These are phyloP conservation scores for Aulostomus chinensis DNA, from an alignment of 2,797 vertebrate genomes.

Conservation along the genomic window DNA sequence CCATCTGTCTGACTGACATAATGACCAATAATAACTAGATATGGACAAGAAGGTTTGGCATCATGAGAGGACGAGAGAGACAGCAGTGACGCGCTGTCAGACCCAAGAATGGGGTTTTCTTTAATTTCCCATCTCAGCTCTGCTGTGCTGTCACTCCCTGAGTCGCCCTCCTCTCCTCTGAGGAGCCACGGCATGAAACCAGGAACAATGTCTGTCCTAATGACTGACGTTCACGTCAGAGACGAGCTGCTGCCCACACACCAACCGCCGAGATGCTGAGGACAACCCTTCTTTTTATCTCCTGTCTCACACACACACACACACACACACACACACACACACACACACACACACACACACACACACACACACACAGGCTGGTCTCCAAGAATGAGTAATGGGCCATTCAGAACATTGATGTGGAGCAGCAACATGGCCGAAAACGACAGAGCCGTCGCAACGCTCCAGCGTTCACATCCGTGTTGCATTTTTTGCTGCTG, in stretches of 20 bases:
- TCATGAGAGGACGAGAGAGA: neutral
- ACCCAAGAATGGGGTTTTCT: no score
- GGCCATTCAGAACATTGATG: conserved; percentile 43
- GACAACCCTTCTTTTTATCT: conserved; percentile 9
- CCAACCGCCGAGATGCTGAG: conserved; percentile 4
- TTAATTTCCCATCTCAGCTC: no score
- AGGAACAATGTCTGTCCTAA: conserved; percentile 7
- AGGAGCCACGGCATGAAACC: no score
- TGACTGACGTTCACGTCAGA: no score
- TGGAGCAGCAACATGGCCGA: conserved; percentile 45
- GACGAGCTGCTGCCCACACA: conserved; percentile 11
- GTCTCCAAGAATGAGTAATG: conserved; percentile 55
- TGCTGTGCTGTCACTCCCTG: no score
- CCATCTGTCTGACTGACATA: conserved; percentile 15
- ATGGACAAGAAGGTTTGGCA: neutral
- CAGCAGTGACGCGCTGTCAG: no score
- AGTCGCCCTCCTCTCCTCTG: no score
- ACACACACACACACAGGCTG: neutral
- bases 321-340: neutral
- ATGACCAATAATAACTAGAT: conserved; percentile 16
- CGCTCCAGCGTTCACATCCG: conserved; percentile 49
- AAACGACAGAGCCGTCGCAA: conserved; percentile 52
- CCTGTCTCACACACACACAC: neutral
- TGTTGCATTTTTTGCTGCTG: conserved; percentile 55
- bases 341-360: neutral